phyloP scores from a whole-genome alignment of 2,797 vertebrate species.

The Cynodonichthys magdalenae region DNA sequence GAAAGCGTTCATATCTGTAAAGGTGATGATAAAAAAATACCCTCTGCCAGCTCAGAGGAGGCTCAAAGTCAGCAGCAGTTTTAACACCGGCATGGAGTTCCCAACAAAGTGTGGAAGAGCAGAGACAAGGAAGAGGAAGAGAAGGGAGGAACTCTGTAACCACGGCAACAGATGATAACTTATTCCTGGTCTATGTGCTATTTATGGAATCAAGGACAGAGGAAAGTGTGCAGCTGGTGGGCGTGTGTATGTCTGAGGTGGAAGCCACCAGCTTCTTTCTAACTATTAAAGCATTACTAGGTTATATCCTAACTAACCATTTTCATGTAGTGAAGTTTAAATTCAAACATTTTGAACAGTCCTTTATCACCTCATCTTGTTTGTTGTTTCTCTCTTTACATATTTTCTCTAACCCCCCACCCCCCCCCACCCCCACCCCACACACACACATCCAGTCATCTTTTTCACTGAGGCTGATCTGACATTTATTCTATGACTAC shows the following conservation, averaged over 20 bases:
- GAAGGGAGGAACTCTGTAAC: constrained; percentile 59
- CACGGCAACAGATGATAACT: constrained; percentile 80
- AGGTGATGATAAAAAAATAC: constrained; percentile 52
- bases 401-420: constrained; percentile 12
- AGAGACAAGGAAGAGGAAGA: constrained; percentile 20
- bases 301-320: background rate
- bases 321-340: background rate
- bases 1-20: background rate
- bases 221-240: constrained; percentile 46
- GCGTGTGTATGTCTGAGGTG: constrained; percentile 18
- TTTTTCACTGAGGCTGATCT: constrained; percentile 13
- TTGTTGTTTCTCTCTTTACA: constrained; percentile 5
- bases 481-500: constrained; percentile 28
- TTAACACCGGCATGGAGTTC: constrained; percentile 22
- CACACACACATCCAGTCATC: constrained; percentile 24
- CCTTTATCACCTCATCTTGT: constrained; percentile 1
- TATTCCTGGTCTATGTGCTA: constrained; percentile 67
- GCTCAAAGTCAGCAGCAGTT: constrained; percentile 38
- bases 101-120: constrained; percentile 35
- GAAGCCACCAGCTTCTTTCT: constrained; percentile 7
- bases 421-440: constrained; percentile 21
- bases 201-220: constrained; percentile 77
- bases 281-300: background rate
- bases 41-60: constrained; percentile 32
- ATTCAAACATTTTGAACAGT: too few species aligned